Percentiles rank a stretch among this genome's conserved stretches.
Evolutionary conservation across 2,113 vertebrate species (phyloP).

Genomic region (Phasianus colchicus): DNA sequence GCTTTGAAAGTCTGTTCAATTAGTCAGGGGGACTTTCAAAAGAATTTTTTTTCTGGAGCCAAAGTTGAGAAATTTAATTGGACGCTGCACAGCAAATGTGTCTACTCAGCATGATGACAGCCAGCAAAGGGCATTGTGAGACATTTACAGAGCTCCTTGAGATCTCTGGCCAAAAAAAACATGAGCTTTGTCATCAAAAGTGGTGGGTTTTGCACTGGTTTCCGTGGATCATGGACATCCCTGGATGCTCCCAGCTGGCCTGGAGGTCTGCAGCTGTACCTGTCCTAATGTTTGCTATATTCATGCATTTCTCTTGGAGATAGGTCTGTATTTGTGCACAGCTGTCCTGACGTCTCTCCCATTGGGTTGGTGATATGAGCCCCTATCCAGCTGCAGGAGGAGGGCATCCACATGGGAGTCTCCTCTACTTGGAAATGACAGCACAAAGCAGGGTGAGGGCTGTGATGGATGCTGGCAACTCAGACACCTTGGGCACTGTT

Average conservation of each 20-base stretch:
- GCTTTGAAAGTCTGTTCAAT: background rate
- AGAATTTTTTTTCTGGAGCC: background rate
- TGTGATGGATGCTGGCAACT: background rate
- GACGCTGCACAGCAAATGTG: background rate
- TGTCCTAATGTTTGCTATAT: rapidly evolving
- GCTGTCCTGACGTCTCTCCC: rapidly evolving
- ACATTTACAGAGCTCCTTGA: background rate
- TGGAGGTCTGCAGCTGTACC: rapidly evolving
- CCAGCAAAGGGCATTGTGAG: background rate
- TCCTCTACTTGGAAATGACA: background rate
- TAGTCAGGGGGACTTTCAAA: constrained; percentile 12
- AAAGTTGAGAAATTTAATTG: constrained; percentile 13
- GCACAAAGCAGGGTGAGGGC: background rate
- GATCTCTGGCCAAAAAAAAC: background rate
- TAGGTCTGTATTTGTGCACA: background rate
- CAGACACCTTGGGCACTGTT: background rate
- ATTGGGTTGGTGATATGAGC: background rate
- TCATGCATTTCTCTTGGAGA: rapidly evolving
- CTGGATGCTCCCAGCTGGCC: background rate
- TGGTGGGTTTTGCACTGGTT: background rate
- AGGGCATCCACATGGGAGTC: background rate
- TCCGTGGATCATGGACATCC: background rate
- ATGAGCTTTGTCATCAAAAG: background rate
- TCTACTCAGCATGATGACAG: background rate
- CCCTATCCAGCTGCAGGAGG: background rate